Evolutionary conservation across 2,113 vertebrate genomes (phyloP).

Genomic region (Cyprinodon brontotheroides): DNA sequence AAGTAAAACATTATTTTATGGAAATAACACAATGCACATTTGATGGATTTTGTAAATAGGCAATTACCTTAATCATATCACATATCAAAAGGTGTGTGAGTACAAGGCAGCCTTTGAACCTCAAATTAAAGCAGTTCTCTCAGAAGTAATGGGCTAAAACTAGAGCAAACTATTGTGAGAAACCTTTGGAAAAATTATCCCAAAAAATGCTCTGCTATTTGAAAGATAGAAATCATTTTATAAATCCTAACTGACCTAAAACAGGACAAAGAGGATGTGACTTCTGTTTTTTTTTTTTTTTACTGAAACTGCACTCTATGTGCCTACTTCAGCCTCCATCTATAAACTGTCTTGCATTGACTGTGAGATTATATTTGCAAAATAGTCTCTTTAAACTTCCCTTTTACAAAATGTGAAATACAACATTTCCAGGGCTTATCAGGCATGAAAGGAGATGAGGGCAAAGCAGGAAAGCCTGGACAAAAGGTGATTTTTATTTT

Average conservation of each 20-base stretch:
- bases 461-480: slow-evolving; percentile 67
- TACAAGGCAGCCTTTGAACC: background rate
- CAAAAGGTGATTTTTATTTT: slow-evolving; percentile 63
- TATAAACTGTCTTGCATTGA: background rate
- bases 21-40: no score
- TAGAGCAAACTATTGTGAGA: background rate
- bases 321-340: background rate
- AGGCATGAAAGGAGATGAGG: slow-evolving; percentile 66
- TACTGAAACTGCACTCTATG: no score
- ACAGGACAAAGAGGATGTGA: background rate
- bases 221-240: background rate
- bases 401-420: background rate
- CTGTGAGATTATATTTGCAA: background rate
- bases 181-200: background rate
- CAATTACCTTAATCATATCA: background rate
- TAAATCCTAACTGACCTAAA: background rate
- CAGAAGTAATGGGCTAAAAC: background rate
- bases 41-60: no score
- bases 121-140: background rate
- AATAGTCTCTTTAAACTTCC: background rate
- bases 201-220: background rate
- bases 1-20: no score
- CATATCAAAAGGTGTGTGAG: background rate
- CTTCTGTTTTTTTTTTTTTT: no score
- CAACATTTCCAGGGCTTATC: slow-evolving; percentile 64